Conservation (phyloP, 1,140 invertebrate genomes). For the Argopecten irradians region DNA sequence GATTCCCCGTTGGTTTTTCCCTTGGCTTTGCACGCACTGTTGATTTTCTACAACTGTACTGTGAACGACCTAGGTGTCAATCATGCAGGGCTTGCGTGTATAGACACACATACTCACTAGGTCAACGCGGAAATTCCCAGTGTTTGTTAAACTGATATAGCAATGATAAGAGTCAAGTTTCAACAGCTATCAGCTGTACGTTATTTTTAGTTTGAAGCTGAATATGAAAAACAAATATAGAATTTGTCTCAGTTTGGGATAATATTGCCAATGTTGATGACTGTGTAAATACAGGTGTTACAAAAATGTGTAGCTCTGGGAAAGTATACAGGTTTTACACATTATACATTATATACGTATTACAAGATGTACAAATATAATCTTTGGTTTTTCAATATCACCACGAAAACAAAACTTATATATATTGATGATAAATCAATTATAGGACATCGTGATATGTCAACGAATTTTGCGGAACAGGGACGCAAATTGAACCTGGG, state of each 20-base stretch:
- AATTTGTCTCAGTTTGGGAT: not conserved
- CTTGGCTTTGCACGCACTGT: not conserved
- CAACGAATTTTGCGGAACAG: no score
- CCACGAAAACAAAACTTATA: no score
- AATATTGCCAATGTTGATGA: not conserved
- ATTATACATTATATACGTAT: no score
- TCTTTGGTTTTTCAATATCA: no score
- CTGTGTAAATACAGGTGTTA: no score
- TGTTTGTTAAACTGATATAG: not conserved
- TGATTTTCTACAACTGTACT: not conserved
- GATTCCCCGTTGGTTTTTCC: slow-evolving; percentile 14
- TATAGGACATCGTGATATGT: no score
- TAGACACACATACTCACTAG: not conserved
- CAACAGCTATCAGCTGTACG: not conserved
- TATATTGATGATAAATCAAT: no score
- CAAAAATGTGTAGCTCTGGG: no score
- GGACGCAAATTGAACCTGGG: no score
- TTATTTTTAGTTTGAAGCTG: not conserved
- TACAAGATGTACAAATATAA: no score
- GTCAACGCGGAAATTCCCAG: not conserved
- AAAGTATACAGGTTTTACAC: no score
- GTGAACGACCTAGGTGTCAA: not conserved
- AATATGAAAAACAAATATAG: not conserved
- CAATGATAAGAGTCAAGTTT: not conserved
- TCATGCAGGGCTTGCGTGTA: not conserved